Evolutionary conservation across 2,797 vertebrate genomes (phyloP), one percentile per base, ranked within the genome.

Genomic region (Rhabdophis nuchalis): DNA sequence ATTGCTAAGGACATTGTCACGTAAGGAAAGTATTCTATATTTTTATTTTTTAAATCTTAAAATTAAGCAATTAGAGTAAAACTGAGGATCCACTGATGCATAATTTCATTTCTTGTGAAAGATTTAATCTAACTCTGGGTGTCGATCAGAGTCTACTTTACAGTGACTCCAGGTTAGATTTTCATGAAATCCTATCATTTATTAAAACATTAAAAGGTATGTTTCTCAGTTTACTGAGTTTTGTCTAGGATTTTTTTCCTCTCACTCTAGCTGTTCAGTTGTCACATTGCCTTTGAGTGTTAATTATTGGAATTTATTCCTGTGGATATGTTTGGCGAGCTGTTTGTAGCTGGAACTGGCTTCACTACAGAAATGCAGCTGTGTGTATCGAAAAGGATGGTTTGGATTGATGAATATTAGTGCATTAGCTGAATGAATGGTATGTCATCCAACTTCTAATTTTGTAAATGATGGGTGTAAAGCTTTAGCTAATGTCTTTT

Each of bases 381-480:
- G 86, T 87, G 52, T 87, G 50, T 60, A 92, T 91, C 50, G 5
- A 50, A 93, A 85, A 0, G 3, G n/a, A 90, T 89, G 89, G 86
- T 56, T 58, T 91, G 60, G 23, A 36, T 89, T 87, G 36, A 85
- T 92, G 92, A 89, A 53, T n/a, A 87, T 2, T 7, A 50, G 41
- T 27, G 32, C 16, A 1, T 85, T 68, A 36, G 54, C 18, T 91
- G 50, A 93, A 53, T n/a, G 57, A 0, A 0, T 91, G 91, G 85
- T 27, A 0, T 95, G 94, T 61, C 89, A 85, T 89, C 68, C 93
- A 88, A 91, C 90, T 93, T 88, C 68, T 46, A 93, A 93, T 93
- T 96, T 94, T 92, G 8, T 91, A 95, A 96, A 95, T 95, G 95
- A 93, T 94, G 93, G 95, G 94, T 96, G 95, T 96, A 96, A 95